phyloP scores from a whole-genome alignment of 2,113 vertebrate species.

The Tragelaphus scriptus region DNA sequence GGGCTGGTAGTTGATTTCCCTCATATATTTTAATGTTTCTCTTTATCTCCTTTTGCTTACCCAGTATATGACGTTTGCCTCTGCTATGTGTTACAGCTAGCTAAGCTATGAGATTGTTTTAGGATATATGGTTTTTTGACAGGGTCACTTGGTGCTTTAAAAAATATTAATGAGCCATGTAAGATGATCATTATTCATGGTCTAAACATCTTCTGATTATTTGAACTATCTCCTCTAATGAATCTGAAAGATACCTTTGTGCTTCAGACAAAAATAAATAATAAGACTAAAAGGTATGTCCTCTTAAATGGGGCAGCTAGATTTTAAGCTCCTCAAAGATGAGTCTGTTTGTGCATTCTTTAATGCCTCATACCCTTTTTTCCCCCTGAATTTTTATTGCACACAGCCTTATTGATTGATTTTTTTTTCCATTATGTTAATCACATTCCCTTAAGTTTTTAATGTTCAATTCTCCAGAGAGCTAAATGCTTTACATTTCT shows the following conservation, averaged over 20 bases:
- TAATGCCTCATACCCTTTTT: neutral
- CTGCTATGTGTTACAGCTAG: neutral
- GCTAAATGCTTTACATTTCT: slow-evolving; percentile 3
- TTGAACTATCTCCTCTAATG: neutral
- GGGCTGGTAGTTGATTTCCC: neutral
- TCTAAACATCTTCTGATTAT: neutral
- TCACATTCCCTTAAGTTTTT: neutral
- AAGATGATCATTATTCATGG: neutral
- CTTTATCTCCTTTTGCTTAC: neutral
- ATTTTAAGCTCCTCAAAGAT: neutral
- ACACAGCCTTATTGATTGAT: neutral
- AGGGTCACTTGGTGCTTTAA: neutral
- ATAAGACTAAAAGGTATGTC: neutral
- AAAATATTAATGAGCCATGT: neutral
- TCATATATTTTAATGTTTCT: neutral
- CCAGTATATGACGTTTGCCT: neutral
- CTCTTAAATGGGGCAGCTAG: neutral
- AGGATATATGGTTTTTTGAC: neutral
- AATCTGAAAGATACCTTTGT: neutral
- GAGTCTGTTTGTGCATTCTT: neutral
- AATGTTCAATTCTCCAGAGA: neutral
- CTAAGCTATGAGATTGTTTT: neutral
- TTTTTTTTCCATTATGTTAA: neutral
- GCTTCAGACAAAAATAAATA: neutral
- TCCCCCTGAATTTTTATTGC: neutral